phyloP scores from a whole-genome alignment of 2,797 vertebrate genomes.

The Phyllotis vaccarum region DNA sequence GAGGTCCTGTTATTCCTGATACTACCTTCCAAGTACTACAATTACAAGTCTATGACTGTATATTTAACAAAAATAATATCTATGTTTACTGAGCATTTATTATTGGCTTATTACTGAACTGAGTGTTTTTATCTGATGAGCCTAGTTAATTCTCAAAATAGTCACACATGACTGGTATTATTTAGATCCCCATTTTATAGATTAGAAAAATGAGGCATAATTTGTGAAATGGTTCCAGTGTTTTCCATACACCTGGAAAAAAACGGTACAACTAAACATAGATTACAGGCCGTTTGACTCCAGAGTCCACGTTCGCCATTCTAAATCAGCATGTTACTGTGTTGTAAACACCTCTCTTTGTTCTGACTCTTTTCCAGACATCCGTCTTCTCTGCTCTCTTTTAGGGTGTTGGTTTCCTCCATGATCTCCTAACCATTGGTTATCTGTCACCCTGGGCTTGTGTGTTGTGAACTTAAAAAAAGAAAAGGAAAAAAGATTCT shows the following conservation, averaged over 20 bases:
- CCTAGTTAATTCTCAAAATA: slow-evolving; percentile 8
- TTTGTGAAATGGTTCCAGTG: background rate
- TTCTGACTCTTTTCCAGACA: background rate
- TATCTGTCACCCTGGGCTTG: background rate
- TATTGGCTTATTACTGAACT: background rate
- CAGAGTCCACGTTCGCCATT: background rate
- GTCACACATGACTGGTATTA: background rate
- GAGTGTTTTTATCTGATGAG: background rate
- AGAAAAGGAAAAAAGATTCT: background rate
- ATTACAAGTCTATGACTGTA: too few species aligned
- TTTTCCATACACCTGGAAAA: background rate
- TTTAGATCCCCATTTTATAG: background rate
- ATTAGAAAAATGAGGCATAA: background rate
- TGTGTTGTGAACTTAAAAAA: background rate
- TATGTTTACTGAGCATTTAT: background rate
- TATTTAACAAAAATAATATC: background rate
- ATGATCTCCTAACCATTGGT: background rate
- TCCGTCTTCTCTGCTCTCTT: background rate
- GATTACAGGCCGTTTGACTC: background rate
- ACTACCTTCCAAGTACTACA: too few species aligned
- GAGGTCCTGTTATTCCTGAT: too few species aligned
- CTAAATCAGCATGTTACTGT: background rate
- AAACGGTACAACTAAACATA: background rate
- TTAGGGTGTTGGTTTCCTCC: background rate
- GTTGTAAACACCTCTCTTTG: background rate